Percentiles rank a stretch among this genome's conserved stretches.
These are phyloP conservation scores for Gonatopus flavifemur DNA, from an alignment of 1,140 invertebrate genomes.

Conservation along the genomic window DNA sequence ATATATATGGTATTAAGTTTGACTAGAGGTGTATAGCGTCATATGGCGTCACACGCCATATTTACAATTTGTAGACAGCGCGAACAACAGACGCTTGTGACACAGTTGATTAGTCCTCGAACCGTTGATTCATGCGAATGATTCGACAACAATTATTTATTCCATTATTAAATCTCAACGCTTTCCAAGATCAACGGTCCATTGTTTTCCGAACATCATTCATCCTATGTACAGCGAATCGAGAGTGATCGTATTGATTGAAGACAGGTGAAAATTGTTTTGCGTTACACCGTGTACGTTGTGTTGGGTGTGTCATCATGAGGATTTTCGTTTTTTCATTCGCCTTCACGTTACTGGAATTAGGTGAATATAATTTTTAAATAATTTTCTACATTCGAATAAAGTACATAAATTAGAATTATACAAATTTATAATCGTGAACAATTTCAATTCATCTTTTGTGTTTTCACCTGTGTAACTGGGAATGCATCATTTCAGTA, in stretches of 20 bases:
- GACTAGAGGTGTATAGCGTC: slow-evolving; percentile 14
- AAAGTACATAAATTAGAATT: background rate
- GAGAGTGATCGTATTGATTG: background rate
- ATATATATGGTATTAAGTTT: slow-evolving; percentile 13
- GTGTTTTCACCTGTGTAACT: background rate
- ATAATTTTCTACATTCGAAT: background rate
- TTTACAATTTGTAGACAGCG: too few species aligned
- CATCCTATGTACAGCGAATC: slow-evolving; percentile 2
- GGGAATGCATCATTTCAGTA: slow-evolving; percentile 49
- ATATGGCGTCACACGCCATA: slow-evolving; percentile 35
- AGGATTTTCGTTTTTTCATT: slow-evolving; percentile 19
- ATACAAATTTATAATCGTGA: background rate
- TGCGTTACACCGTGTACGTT: background rate
- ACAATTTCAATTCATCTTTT: background rate
- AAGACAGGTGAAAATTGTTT: slow-evolving; percentile 13
- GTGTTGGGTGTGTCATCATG: slow-evolving; percentile 38
- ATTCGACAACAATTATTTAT: slow-evolving; percentile 14
- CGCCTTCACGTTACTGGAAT: slow-evolving; percentile 21
- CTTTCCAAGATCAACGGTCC: background rate
- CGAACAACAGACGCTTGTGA: slow-evolving; percentile 26
- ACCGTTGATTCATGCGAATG: background rate
- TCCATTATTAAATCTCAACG: too few species aligned
- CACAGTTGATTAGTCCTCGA: slow-evolving; percentile 1
- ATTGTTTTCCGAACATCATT: background rate
- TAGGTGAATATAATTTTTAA: slow-evolving; percentile 23